Percentiles rank a stretch among this genome's conserved stretches.
Evolutionary conservation across 2,797 vertebrate species (phyloP).

Genomic region (Rhinophrynus dorsalis): DNA sequence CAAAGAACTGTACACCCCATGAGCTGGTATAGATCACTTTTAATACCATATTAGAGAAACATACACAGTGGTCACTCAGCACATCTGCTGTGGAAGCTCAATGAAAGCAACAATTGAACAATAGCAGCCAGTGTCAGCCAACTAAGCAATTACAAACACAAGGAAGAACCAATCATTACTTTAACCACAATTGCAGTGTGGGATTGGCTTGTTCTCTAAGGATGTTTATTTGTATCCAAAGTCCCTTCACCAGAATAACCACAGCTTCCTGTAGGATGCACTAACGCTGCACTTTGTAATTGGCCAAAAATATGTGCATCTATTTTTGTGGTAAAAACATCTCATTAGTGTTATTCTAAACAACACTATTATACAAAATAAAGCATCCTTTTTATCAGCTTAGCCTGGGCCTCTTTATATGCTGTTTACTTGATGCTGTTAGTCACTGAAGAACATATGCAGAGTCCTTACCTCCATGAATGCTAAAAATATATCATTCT

Average conservation of each 20-base stretch:
- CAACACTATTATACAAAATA: too few relatives aligned
- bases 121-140: not conserved
- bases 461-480: too few relatives aligned
- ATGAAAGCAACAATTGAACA: not conserved
- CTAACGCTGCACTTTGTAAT: not conserved
- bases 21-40: too few relatives aligned
- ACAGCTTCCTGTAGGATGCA: not conserved
- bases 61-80: not conserved
- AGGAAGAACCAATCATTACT: not conserved
- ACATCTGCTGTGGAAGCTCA: not conserved
- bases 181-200: not conserved
- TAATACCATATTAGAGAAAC: not conserved
- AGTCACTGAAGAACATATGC: too few relatives aligned
- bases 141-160: not conserved
- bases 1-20: too few relatives aligned
- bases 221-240: not conserved
- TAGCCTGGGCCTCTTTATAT: too few relatives aligned
- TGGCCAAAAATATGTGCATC: not conserved
- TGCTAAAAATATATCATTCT: too few relatives aligned
- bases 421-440: too few relatives aligned
- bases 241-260: not conserved
- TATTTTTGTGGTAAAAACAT: not conserved
- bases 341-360: too few relatives aligned
- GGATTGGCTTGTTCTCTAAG: not conserved
- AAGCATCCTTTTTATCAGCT: too few relatives aligned